Evolutionary conservation across 1,140 invertebrate genomes (phyloP), one percentile per base, ranked within the genome.

Genomic region (Oryctes rhinoceros): DNA sequence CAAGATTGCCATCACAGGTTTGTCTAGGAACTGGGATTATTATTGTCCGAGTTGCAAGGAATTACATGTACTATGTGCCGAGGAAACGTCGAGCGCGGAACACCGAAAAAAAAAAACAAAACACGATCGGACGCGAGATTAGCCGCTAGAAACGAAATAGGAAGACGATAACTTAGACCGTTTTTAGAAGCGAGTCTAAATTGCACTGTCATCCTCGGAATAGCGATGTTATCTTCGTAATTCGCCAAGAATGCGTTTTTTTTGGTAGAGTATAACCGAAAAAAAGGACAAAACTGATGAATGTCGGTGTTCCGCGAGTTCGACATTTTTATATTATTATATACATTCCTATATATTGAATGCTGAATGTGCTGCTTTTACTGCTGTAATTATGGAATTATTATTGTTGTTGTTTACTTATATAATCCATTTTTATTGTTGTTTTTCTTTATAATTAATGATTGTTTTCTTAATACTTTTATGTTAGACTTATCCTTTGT

Each of bases 1-100:
- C 85, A 99, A 99, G 93, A 99, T 99, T 90, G 97, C 97, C 86
- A 97, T 99, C 88, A 98, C 97, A 96, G 96, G 97, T 98, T 96
- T 94, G 95, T 93, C 86, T 62, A 48, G 10, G n/a, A 47, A 48
- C 76, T 15, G 10, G 44, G 18, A 49, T 20, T 74, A 6, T 74
- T 74, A 35, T 35, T 20, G 30, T 39, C 24, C 71, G 18, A 24
- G 9, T 74, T 35, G 11, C 71, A 74, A 77, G 71, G 71, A 74
- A 74, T 74, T 15, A 39, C 24, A 20, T 37, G 11, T 37, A 48
- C 24, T 48, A 74, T 74, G 20, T 30, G 71, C 35, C 76, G 35
- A 47, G 37, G 39, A 47, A 77, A 77, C 24, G 71, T 74, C 30
- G 18, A 20, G 53, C 20, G 13, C 5, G 53, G 53, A 62, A 62